Percentiles rank a stretch among this genome's conserved stretches.
These are phyloP conservation scores for Catonia carolina DNA, from an alignment of 2,888 invertebrate genomes.

Conservation along the genomic window DNA sequence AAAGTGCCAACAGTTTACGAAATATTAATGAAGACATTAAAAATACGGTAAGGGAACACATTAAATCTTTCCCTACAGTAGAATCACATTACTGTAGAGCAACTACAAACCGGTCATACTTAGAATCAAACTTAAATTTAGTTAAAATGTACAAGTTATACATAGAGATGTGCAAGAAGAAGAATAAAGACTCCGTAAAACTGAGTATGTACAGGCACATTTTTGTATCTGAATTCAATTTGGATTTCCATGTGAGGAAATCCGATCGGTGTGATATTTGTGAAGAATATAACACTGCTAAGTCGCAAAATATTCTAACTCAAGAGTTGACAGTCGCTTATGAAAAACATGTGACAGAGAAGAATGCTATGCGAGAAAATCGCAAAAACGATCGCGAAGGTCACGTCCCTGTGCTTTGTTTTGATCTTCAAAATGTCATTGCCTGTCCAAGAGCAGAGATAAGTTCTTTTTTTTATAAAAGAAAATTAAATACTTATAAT, in stretches of 20 bases:
- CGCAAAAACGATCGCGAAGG: neutral
- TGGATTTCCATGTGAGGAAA: neutral
- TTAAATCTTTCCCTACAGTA: neutral
- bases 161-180: neutral
- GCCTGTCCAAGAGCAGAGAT: conserved; percentile 5
- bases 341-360: neutral
- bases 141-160: conserved; percentile 1
- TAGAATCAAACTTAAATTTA: neutral
- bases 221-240: neutral
- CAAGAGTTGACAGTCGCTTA: neutral
- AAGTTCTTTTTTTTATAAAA: conserved; percentile 16
- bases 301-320: neutral
- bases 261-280: neutral
- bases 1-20: conserved; percentile 1
- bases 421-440: conserved; percentile 13
- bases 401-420: neutral
- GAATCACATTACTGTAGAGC: neutral
- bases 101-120: neutral
- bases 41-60: neutral
- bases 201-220: neutral
- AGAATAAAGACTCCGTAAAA: neutral
- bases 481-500: conserved; percentile 17
- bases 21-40: neutral
- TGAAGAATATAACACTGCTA: neutral
- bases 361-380: neutral